Evolutionary conservation across 2,113 vertebrate genomes (phyloP).

Genomic region (Channa maculata): DNA sequence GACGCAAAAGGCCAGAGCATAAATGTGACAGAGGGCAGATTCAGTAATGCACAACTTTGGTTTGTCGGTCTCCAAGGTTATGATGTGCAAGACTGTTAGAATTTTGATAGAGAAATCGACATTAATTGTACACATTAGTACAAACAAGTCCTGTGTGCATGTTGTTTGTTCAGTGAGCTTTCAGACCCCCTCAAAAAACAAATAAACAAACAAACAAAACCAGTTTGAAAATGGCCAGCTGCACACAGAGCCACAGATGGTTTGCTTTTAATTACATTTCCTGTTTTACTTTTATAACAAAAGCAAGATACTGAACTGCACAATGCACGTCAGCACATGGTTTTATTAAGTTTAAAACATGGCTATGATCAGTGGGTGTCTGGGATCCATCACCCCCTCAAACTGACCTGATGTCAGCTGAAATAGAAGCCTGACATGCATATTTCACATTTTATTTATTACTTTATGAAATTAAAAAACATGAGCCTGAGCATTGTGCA

Average conservation of each 20-base stretch:
- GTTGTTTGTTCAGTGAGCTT: no score
- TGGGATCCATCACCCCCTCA: neutral
- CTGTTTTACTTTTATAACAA: constrained; percentile 15
- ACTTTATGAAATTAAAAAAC: no score
- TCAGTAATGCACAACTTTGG: neutral
- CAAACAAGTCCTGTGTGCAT: constrained; percentile 10
- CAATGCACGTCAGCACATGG: neutral
- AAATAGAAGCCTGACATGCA: neutral
- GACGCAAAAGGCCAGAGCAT: neutral
- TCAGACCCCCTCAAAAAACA: no score
- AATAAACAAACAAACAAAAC: constrained; percentile 4
- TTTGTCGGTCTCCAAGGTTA: constrained; percentile 28
- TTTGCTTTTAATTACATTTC: constrained; percentile 16
- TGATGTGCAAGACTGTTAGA: neutral
- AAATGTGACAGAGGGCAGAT: constrained; percentile 18
- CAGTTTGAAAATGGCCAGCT: constrained; percentile 7
- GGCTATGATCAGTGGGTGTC: neutral
- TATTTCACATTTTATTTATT: no score
- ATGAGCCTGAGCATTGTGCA: no score
- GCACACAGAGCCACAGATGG: constrained; percentile 10
- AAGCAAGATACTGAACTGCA: neutral
- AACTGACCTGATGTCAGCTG: neutral
- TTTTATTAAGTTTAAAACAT: constrained; percentile 13
- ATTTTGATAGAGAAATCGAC: constrained; percentile 6
- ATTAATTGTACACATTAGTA: constrained; percentile 43